Evolutionary conservation across 2,113 vertebrate genomes (phyloP).

Genomic region (Capricornis sumatraensis): DNA sequence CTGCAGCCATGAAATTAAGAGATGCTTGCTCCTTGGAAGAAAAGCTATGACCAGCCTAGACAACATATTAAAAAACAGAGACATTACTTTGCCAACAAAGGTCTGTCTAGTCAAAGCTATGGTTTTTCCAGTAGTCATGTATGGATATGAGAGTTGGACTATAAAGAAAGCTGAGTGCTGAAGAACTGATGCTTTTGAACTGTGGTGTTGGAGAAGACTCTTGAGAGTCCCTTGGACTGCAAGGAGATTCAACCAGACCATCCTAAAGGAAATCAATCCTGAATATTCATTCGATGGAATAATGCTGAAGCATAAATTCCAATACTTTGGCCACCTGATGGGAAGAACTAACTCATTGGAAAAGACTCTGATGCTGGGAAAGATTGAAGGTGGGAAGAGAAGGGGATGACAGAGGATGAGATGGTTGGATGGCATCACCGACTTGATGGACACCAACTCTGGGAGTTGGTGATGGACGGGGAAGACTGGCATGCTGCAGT

Average conservation of each 20-base stretch:
- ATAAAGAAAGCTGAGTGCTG: fast-evolving
- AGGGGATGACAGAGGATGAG: background rate
- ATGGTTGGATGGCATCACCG: background rate
- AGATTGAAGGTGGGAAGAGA: background rate
- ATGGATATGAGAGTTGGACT: background rate
- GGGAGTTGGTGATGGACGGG: background rate
- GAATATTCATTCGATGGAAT: background rate
- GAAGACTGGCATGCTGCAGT: background rate
- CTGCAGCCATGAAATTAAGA: background rate
- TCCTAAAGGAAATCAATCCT: background rate
- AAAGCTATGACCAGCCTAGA: background rate
- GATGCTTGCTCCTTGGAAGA: background rate
- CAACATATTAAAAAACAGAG: background rate
- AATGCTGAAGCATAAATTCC: background rate
- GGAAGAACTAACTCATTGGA: background rate
- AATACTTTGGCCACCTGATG: background rate
- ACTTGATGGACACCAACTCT: background rate
- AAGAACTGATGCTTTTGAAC: background rate
- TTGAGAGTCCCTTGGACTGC: background rate
- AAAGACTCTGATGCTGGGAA: background rate
- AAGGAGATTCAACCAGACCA: background rate
- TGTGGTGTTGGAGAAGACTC: background rate
- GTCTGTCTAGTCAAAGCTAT: background rate
- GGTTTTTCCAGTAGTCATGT: background rate
- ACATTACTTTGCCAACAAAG: background rate